phyloP scores from a whole-genome alignment of 2,888 invertebrate genomes.

The Aspidapion aeneum region DNA sequence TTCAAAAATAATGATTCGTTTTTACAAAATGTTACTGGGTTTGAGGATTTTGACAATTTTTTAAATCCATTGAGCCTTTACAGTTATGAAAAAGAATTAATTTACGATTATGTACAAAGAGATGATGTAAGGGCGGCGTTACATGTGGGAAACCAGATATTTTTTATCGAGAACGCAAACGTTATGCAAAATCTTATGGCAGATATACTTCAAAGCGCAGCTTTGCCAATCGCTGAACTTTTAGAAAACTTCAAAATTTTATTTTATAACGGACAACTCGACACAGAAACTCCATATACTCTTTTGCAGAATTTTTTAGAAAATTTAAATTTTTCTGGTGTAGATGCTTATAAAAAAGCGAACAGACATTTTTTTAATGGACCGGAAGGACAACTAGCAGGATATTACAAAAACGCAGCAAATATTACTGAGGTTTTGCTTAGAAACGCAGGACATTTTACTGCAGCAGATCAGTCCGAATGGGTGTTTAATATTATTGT shows the following conservation, averaged over 20 bases:
- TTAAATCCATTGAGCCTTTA: slow-evolving; percentile 57
- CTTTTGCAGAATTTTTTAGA: slow-evolving; percentile 76
- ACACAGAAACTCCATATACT: slow-evolving; percentile 88
- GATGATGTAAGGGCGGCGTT: slow-evolving; percentile 65
- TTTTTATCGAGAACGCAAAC: slow-evolving; percentile 52
- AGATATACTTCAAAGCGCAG: slow-evolving; percentile 81
- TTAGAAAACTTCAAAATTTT: slow-evolving; percentile 67
- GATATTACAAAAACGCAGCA: slow-evolving; percentile 69
- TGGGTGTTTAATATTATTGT: slow-evolving; percentile 73
- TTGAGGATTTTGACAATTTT: slow-evolving; percentile 72
- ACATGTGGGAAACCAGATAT: slow-evolving; percentile 80
- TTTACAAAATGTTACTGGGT: slow-evolving; percentile 73
- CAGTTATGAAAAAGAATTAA: slow-evolving; percentile 48
- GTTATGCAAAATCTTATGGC: slow-evolving; percentile 67
- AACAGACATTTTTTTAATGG: slow-evolving; percentile 63
- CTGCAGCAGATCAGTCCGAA: slow-evolving; percentile 73
- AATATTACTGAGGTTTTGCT: slow-evolving; percentile 72
- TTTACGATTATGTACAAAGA: slow-evolving; percentile 61
- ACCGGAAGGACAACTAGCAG: slow-evolving; percentile 65
- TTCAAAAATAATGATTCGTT: slow-evolving; percentile 63
- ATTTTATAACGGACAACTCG: slow-evolving; percentile 87
- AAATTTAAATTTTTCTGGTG: slow-evolving; percentile 64
- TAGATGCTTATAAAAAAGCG: slow-evolving; percentile 63
- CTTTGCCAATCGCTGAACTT: slow-evolving; percentile 66
- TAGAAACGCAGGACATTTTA: slow-evolving; percentile 80